Conservation (phyloP, 2,797 vertebrate genomes). For the Syngnathus acus region DNA sequence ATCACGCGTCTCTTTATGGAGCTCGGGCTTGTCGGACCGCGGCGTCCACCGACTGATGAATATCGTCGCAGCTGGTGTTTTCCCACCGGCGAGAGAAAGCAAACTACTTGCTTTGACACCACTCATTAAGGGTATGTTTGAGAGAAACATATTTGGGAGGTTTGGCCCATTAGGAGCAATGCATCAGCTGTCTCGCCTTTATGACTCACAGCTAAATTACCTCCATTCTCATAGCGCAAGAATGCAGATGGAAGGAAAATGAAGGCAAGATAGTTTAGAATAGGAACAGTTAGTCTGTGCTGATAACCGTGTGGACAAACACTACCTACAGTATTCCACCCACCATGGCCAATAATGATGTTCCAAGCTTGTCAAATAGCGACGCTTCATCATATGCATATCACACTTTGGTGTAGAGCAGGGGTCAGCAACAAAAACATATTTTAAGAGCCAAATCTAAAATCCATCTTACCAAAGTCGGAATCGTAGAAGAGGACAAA, state of each 20-base stretch:
- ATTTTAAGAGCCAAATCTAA: neutral
- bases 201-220: constrained; percentile 12
- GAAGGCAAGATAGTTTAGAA: neutral
- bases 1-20: constrained; percentile 4
- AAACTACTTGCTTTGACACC: constrained; percentile 17
- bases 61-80: constrained; percentile 18
- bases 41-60: constrained; percentile 18
- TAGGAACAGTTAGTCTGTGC: neutral
- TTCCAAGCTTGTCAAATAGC: neutral
- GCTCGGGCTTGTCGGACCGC: neutral
- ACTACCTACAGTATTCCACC: neutral
- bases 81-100: constrained; percentile 12
- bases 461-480: constrained; percentile 81
- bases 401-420: neutral
- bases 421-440: neutral
- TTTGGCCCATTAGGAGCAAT: constrained; percentile 16
- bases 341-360: neutral
- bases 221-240: constrained; percentile 3
- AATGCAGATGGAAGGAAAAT: neutral
- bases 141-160: constrained; percentile 8
- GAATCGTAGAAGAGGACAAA: constrained; percentile 97
- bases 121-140: constrained; percentile 12
- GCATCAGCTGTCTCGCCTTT: neutral
- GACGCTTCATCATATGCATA: neutral
- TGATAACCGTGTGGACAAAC: neutral